A percentile compares a stretch with the other conserved stretches of the same genome.
These are phyloP conservation scores for Lycocerus yunnanus DNA, from an alignment of 2,888 invertebrate genomes.

Conservation along the genomic window DNA sequence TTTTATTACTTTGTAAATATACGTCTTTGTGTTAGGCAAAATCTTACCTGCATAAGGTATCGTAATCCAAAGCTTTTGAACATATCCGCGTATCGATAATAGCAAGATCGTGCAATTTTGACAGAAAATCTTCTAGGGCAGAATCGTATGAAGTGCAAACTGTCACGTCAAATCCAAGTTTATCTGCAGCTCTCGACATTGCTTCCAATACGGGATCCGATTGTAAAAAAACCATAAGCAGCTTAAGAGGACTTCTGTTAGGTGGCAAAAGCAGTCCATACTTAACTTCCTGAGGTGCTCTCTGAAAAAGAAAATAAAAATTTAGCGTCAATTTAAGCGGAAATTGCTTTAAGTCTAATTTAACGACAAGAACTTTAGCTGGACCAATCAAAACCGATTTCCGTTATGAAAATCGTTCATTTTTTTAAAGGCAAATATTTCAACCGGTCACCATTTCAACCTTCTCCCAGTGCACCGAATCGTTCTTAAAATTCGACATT, in stretches of 20 bases:
- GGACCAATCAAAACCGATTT: too few species aligned
- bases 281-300: constrained; percentile 56
- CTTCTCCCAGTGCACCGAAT: background rate
- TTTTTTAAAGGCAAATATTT: too few species aligned
- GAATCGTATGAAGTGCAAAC: constrained; percentile 62
- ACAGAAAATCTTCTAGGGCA: constrained; percentile 62
- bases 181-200: constrained; percentile 66
- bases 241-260: constrained; percentile 56
- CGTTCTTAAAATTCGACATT: background rate
- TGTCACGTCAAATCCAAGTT: constrained; percentile 64
- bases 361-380: background rate
- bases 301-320: constrained; percentile 50
- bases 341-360: background rate
- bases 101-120: constrained; percentile 63
- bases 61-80: constrained; percentile 64
- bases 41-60: constrained; percentile 66
- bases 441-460: too few species aligned
- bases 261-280: constrained; percentile 56
- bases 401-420: too few species aligned
- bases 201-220: constrained; percentile 71
- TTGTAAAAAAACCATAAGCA: constrained; percentile 72
- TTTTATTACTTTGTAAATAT: too few species aligned
- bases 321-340: background rate
- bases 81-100: constrained; percentile 69
- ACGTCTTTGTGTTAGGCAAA: too few species aligned